Conservation (phyloP, 2,888 invertebrate species). For the Oxytorus armatus region DNA sequence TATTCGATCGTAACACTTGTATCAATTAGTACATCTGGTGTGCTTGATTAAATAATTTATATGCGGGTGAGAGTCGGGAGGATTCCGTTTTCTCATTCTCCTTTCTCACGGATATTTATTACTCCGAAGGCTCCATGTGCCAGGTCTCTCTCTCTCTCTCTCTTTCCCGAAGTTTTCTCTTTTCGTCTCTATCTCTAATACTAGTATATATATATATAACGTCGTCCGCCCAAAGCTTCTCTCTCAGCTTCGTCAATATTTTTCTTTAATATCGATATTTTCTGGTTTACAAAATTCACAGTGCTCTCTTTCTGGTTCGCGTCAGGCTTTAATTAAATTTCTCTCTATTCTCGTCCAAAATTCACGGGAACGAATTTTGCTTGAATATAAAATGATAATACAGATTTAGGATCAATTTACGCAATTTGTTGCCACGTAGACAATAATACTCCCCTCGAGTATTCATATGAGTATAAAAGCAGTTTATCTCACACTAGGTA, state of each 20-base stretch:
- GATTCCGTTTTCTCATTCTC: not conserved
- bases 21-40: constrained; percentile 1
- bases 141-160: too few species aligned
- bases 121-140: constrained; percentile 7
- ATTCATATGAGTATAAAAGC: too few species aligned
- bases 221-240: constrained; percentile 6
- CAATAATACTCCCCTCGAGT: too few species aligned
- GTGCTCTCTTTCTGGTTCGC: not conserved
- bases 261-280: constrained; percentile 28
- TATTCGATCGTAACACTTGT: constrained; percentile 10
- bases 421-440: too few species aligned
- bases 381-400: not conserved
- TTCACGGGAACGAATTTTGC: not conserved
- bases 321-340: constrained; percentile 37
- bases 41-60: constrained; percentile 14
- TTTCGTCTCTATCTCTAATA: not conserved
- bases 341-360: constrained; percentile 16
- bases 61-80: not conserved
- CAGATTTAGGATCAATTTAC: not conserved
- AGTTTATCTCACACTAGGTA: too few species aligned
- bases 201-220: not conserved
- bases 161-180: too few species aligned
- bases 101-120: constrained; percentile 29
- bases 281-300: not conserved
- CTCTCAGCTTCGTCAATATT: constrained; percentile 13